Base-by-base conservation (phyloP, 2,888 invertebrate species). In the Drosophila histrio region DNA sequence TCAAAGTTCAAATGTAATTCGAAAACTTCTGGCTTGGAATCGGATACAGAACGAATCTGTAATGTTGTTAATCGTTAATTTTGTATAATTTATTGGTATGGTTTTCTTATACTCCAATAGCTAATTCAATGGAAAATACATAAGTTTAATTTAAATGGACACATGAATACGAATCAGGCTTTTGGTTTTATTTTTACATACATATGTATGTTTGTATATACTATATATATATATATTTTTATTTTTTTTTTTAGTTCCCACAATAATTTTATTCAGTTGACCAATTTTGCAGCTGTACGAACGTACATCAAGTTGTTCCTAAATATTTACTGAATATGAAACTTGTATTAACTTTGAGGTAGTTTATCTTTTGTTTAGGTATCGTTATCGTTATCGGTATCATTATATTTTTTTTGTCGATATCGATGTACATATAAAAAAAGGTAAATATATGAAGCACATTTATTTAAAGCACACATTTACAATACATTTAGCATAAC, bases 401-500 rank as follows among this genome's bases (percentile, higher is more conserved):
- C 30, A 21, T n/a, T n/a, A n/a, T n/a, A n/a, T n/a, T n/a, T n/a
- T n/a, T n/a, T n/a, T n/a, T n/a, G 36, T 43, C 19, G 34, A 44
- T 41, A 15, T 53, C 24, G 24, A 50, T 64, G 56, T 65, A 60
- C 62, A 59, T 61, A 50, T 65, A 69, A 70, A 67, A 74, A 74
- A 73, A 69, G 62, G 61, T 72, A 67, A 75, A 68, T 78, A 68
- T 78, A 77, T 85, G 85, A 85, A 89, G 90, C 90, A 89, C 89
- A 90, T 87, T 87, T 75, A 89, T 66, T 79, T 89, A 90, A 89
- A 89, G 90, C 90, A 90, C 89, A 90, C 90, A 90, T 88, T 89
- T 77, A 81, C 80, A 69, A 66, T 78, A 77, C 69, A 74, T 80
- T 32, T 21, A 68, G 53, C 79, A 82, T 85, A 87, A 83, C 72